Evolutionary conservation across 2,113 vertebrate species (phyloP), one percentile per base, ranked within the genome.

Genomic region (Talpa occidentalis): DNA sequence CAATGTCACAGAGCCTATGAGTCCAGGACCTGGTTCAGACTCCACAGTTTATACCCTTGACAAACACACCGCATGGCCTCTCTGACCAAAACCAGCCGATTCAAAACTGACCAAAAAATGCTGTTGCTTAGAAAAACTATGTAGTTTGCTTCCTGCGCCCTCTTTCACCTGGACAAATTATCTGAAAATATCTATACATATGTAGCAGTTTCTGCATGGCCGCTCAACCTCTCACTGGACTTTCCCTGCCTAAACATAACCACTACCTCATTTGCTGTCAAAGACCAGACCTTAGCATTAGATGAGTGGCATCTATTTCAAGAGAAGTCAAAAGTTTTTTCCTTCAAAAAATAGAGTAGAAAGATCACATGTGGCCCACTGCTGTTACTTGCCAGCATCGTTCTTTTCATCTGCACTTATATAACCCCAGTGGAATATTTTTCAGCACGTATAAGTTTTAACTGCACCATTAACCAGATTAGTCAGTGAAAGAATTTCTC

Each of bases 401-500:
- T 40, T 76, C 52, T 10, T 83, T 79, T 70, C 26, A 6, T 73
- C 30, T 74, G 44, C 0, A 4, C 37, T 30, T 40, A 17, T 11
- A 42, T 11, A 73, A 88, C 77, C 72, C 54, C 22, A 28, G 0
- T 5, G 42, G 64, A 72, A 21, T 66, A 10, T 47, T 94, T 83
- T 77, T 44, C 81, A 62, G 54, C 3, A 26, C 10, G 54, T 47
- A 21, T 54, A 54, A 77, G 76, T 92, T 91, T 87, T 73, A 82
- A 69, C 77, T 14, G 26, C 95, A 85, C 92, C 95, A 54, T 73
- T 93, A 92, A 67, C 88, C 88, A 49, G 47, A 83, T 93, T 84
- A 95, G 87, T 77, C 77, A 28, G 67, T 72, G 42, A 37, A 62
- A 90, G 85, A 73, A 56, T 74, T 73, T 76, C 74, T 72, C 62